These are phyloP conservation scores for Azemiops feae DNA, from an alignment of 2,113 vertebrate species.

Conservation along the genomic window DNA sequence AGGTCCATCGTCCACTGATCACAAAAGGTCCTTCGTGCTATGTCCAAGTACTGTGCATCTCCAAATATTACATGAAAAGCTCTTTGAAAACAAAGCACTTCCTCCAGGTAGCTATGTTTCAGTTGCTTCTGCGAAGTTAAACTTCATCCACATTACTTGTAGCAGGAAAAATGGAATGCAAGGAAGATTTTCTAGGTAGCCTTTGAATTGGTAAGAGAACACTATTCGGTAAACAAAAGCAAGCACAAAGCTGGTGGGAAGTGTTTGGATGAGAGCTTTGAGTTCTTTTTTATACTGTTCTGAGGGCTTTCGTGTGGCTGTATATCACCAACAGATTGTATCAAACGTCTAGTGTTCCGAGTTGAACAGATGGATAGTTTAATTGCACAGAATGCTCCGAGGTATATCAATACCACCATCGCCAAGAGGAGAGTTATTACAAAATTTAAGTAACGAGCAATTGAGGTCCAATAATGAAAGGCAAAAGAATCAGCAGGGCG, in stretches of 20 bases:
- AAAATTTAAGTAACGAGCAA: background rate
- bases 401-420: constrained; percentile 23
- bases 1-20: background rate
- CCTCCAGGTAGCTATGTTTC: background rate
- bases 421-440: constrained; percentile 23
- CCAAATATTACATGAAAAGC: background rate
- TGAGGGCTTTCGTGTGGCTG: constrained; percentile 21
- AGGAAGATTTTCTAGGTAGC: background rate
- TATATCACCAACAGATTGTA: constrained; percentile 7
- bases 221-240: constrained; percentile 9
- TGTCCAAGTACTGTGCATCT: background rate
- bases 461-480: background rate
- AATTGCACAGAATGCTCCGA: constrained; percentile 44
- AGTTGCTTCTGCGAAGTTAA: background rate
- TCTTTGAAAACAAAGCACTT: background rate
- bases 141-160: background rate
- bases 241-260: constrained; percentile 16
- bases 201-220: constrained; percentile 19
- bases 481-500: background rate
- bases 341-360: constrained; percentile 23
- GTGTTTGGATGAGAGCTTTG: accelerated
- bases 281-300: constrained; percentile 6
- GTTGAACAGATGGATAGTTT: constrained; percentile 48
- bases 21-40: background rate
- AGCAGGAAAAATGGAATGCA: background rate